Percentiles rank a stretch among this genome's conserved stretches.
phyloP scores from a whole-genome alignment of 2,797 vertebrate genomes.

The Sarcophilus harrisii region DNA sequence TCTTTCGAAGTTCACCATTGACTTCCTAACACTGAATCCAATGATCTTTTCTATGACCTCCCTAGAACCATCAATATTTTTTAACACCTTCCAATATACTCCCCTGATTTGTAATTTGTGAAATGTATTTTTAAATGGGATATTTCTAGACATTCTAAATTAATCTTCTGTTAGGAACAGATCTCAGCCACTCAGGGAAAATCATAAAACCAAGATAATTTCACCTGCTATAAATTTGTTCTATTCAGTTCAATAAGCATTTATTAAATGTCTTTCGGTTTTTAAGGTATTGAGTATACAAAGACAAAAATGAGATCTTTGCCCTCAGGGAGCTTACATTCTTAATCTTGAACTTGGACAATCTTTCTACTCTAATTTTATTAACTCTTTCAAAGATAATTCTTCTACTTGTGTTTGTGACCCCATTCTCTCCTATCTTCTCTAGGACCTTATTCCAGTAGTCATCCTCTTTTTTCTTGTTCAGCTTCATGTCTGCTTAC shows the following conservation, averaged over 20 bases:
- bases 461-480: neutral
- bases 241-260: too few species aligned
- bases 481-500: neutral
- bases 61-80: too few species aligned
- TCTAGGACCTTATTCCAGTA: neutral
- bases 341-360: neutral
- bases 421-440: neutral
- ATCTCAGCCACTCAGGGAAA: too few species aligned
- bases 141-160: too few species aligned
- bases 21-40: slow-evolving; percentile 18
- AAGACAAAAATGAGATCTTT: neutral
- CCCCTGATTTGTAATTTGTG: too few species aligned
- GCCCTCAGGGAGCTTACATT: neutral
- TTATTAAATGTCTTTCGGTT: too few species aligned
- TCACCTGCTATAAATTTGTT: too few species aligned
- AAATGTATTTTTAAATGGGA: too few species aligned
- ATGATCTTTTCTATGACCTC: slow-evolving; percentile 24
- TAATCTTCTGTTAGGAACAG: too few species aligned
- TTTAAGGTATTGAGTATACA: too few species aligned
- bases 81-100: too few species aligned
- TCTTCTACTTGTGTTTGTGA: neutral
- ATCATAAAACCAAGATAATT: too few species aligned
- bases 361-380: neutral
- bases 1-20: slow-evolving; percentile 39
- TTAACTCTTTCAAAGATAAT: neutral